Percentiles rank a stretch among this genome's conserved stretches.
Evolutionary conservation across 1,140 invertebrate genomes (phyloP).

Genomic region (Apis dorsata): DNA sequence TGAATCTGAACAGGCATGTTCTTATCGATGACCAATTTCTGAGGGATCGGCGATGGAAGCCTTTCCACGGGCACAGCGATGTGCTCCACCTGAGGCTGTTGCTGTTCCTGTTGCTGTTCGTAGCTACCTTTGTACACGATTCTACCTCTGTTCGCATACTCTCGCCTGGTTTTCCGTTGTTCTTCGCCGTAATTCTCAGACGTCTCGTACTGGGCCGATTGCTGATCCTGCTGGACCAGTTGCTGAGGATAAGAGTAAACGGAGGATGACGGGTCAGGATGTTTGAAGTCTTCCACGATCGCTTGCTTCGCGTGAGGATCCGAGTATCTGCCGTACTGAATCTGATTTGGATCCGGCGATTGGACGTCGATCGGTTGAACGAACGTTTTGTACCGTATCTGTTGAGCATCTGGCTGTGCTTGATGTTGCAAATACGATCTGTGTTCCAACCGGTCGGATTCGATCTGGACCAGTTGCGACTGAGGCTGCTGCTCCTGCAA

Average conservation of each 20-base stretch:
- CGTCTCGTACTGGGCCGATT: conserved; percentile 16
- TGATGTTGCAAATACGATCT: conserved; percentile 62
- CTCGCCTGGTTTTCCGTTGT: conserved; percentile 11
- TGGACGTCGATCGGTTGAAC: too few relatives aligned
- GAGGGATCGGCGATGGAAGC: conserved; percentile 15
- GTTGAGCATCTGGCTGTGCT: neutral
- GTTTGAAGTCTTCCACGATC: conserved; percentile 68
- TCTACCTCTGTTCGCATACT: conserved; percentile 32
- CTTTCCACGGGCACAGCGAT: conserved; percentile 22
- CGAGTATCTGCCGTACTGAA: conserved; percentile 69
- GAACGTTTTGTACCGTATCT: too few relatives aligned
- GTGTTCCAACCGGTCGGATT: conserved; percentile 39
- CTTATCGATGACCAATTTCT: conserved; percentile 41
- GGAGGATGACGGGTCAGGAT: conserved; percentile 67
- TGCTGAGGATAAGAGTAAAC: conserved; percentile 65
- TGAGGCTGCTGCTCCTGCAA: conserved; percentile 3
- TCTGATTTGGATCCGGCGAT: conserved; percentile 18
- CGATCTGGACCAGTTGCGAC: conserved; percentile 10
- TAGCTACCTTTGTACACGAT: conserved; percentile 62
- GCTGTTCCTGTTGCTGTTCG: conserved; percentile 36
- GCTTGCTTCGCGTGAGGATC: conserved; percentile 70
- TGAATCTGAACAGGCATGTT: conserved; percentile 73
- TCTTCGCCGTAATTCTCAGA: conserved; percentile 26
- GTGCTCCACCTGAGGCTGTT: conserved; percentile 36
- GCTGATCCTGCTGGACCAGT: conserved; percentile 13